Conservation (phyloP, 2,888 invertebrate genomes). For the Elmis aenea region DNA sequence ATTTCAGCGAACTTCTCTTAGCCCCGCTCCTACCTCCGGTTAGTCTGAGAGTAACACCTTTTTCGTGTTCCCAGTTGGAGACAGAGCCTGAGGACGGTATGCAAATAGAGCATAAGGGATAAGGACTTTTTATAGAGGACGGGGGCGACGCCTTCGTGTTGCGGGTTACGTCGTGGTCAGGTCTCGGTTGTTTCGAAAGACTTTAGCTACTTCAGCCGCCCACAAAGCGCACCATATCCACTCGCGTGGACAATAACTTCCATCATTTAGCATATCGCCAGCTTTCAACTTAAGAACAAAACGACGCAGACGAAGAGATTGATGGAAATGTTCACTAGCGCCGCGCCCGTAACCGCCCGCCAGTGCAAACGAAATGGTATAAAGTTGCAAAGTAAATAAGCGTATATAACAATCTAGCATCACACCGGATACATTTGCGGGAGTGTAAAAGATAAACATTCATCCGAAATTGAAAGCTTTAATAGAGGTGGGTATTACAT, state of each 20-base stretch:
- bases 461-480: constrained; percentile 44
- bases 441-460: constrained; percentile 45
- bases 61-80: constrained; percentile 46
- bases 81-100: constrained; percentile 44
- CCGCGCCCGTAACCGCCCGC: constrained; percentile 13
- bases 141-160: constrained; percentile 9
- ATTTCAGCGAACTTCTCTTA: constrained; percentile 36
- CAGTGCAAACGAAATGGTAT: constrained; percentile 19
- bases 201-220: constrained; percentile 29
- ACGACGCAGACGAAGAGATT: no score
- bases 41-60: constrained; percentile 46
- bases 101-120: constrained; percentile 41
- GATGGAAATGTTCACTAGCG: constrained; percentile 24
- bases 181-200: constrained; percentile 23
- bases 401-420: constrained; percentile 32
- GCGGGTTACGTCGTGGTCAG: constrained; percentile 25
- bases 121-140: constrained; percentile 21
- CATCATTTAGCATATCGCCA: constrained; percentile 22
- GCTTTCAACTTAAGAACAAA: no score
- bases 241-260: constrained; percentile 26
- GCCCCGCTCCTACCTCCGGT: constrained; percentile 24
- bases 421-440: constrained; percentile 32
- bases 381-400: constrained; percentile 36
- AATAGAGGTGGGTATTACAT: constrained; percentile 45
- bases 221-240: constrained; percentile 17